A percentile compares a stretch with the other conserved stretches of the same genome.
phyloP scores from a whole-genome alignment of 2,113 vertebrate species.

The Urocitellus parryii region DNA sequence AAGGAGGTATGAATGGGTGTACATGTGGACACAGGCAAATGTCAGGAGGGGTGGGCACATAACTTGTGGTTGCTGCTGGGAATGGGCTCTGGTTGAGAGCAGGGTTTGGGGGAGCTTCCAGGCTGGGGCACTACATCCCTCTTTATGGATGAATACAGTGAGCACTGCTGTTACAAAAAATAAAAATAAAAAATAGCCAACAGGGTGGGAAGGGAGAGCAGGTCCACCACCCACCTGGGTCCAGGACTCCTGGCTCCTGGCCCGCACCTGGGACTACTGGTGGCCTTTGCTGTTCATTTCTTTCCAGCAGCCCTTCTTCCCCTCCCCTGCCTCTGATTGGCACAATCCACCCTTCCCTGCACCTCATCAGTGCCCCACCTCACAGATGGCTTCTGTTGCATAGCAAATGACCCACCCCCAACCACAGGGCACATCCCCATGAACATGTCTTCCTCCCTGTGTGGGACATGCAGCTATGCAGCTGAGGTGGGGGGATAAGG shows the following conservation, averaged over 20 bases:
- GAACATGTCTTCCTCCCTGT: not conserved
- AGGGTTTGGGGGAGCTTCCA: not conserved
- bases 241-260: too few relatives aligned
- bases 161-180: too few relatives aligned
- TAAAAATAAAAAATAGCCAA: not conserved
- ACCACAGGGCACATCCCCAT: not conserved
- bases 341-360: not conserved
- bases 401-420: not conserved
- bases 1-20: not conserved
- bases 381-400: not conserved
- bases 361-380: not conserved
- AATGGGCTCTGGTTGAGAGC: not conserved
- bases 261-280: not conserved
- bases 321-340: not conserved
- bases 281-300: not conserved
- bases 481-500: not conserved
- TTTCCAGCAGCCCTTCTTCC: not conserved
- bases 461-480: not conserved
- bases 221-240: not conserved
- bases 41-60: fast-evolving
- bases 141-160: not conserved
- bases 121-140: not conserved
- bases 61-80: not conserved
- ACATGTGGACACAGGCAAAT: too few relatives aligned
- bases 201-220: not conserved